These are phyloP conservation scores for Papilio glaucus DNA, from an alignment of 1,140 invertebrate genomes.

Conservation along the genomic window DNA sequence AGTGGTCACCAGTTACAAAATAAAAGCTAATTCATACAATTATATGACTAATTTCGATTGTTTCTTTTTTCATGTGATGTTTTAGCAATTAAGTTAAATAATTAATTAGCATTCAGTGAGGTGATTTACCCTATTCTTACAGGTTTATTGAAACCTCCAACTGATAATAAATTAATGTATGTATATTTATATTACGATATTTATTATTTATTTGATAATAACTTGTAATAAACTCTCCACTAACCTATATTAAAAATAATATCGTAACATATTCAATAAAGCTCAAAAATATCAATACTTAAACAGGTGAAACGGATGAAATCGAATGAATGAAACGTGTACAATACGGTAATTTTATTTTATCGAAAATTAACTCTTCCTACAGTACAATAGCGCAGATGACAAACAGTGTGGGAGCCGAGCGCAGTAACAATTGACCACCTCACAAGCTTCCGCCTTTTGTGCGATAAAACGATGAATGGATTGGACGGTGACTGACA, in stretches of 20 bases:
- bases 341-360: not conserved
- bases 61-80: too few species aligned
- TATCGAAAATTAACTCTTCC: constrained; percentile 37
- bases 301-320: constrained; percentile 9
- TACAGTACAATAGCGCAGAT: constrained; percentile 39
- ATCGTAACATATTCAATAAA: not conserved
- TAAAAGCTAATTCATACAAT: too few species aligned
- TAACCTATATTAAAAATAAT: not conserved
- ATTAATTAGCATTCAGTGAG: too few species aligned
- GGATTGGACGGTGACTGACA: constrained; percentile 38
- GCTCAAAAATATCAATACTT: not conserved
- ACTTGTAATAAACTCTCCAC: too few species aligned
- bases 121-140: too few species aligned
- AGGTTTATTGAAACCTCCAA: too few species aligned
- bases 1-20: too few species aligned
- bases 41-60: too few species aligned
- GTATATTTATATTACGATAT: too few species aligned
- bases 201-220: too few species aligned
- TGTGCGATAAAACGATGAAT: constrained; percentile 44
- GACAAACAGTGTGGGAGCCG: constrained; percentile 39
- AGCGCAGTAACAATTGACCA: constrained; percentile 40
- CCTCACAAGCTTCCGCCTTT: constrained; percentile 46
- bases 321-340: not conserved
- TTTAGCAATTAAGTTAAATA: too few species aligned
- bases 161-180: too few species aligned